Percentiles rank a stretch among this genome's conserved stretches.
Evolutionary conservation across 2,113 vertebrate species (phyloP).

Genomic region (Heloderma charlesbogerti): DNA sequence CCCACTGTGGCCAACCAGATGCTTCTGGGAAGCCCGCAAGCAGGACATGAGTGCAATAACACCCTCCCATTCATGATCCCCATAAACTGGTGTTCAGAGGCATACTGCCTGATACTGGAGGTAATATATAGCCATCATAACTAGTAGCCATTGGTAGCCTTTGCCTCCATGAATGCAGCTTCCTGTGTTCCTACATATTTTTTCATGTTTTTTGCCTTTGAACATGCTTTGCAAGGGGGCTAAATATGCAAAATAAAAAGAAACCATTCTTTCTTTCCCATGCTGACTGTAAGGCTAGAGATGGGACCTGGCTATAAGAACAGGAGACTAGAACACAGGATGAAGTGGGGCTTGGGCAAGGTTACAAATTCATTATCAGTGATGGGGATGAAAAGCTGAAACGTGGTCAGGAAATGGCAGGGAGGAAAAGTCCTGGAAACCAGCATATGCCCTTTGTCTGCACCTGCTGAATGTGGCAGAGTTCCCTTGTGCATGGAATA

Average conservation of each 20-base stretch:
- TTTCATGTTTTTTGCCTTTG: neutral
- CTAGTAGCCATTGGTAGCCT: no score
- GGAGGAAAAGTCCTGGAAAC: neutral
- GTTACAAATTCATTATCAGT: neutral
- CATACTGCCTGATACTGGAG: no score
- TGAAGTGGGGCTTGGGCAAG: neutral
- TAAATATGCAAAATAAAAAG: neutral
- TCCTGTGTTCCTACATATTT: neutral
- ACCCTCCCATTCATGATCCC: no score
- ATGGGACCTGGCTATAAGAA: neutral
- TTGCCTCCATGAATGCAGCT: no score
- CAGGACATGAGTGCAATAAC: no score
- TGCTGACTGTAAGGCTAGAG: neutral
- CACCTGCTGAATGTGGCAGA: neutral
- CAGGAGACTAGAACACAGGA: neutral
- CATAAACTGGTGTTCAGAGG: no score
- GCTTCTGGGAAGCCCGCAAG: no score
- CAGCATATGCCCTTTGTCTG: neutral
- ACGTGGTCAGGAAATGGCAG: neutral
- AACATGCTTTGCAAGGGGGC: neutral
- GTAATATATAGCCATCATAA: no score
- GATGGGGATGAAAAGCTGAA: constrained; percentile 10
- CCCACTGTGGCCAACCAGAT: no score
- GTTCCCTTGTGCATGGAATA: neutral
- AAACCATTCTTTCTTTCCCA: neutral